Evolutionary conservation across 2,797 vertebrate genomes (phyloP), one percentile per base, ranked within the genome.

Genomic region (Antennarius maculatus): DNA sequence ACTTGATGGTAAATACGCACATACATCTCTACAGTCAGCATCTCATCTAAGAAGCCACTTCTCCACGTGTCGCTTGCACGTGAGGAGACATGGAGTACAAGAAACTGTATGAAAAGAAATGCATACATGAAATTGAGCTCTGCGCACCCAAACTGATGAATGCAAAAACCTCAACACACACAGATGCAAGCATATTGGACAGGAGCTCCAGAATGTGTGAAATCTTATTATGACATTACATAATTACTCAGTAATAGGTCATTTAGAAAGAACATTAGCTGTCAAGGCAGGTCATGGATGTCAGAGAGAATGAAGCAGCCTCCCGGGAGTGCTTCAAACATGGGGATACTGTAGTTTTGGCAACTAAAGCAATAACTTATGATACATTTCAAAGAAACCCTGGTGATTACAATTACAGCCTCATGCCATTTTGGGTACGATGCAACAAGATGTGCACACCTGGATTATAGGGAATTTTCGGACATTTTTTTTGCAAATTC

Each of bases 151-250:
- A 28, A 50, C 42, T 15, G 43, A 29, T 15, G n/a, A 54, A 59
- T 3, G 14, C 56, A 56, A 66, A 65, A 54, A 27, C 47, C 7
- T 61, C 51, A 60, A 37, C n/a, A 10, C 73, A 69, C 62, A 64
- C 45, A 3, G 53, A 72, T 63, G 73, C 67, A 81, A 51, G 63
- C 58, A 37, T 67, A 76, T 73, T 79, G 67, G 77, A 80, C 84
- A 76, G 75, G 54, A 77, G 73, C 73, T 81, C 63, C 64, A 78
- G 82, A 87, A 87, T 39, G 80, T 88, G 88, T 87, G 83, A 92
- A 90, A 88, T 89, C 77, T 83, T 83, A 87, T 89, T 83, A 83
- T 71, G 83, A 78, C 82, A 80, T 89, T 85, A 85, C 80, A 86
- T 84, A 85, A 89, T 81, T 85, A 87, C 75, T 84, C 74, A 77